Evolutionary conservation across 2,797 vertebrate genomes (phyloP).

Genomic region (Spheniscus humboldti): DNA sequence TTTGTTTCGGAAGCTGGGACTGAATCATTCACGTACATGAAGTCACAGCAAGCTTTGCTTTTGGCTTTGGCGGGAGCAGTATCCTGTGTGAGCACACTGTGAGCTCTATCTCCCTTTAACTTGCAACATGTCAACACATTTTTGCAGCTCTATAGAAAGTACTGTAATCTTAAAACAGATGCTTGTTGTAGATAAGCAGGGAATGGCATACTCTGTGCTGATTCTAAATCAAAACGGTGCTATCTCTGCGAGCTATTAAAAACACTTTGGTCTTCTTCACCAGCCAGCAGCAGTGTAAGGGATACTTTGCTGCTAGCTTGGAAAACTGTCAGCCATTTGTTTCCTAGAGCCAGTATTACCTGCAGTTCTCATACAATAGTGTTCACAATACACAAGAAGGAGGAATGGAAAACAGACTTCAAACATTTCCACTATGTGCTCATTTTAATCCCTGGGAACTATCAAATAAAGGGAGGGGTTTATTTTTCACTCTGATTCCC

Average conservation of each 20-base stretch:
- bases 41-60: background rate
- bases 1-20: background rate
- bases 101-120: background rate
- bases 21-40: background rate
- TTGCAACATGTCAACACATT: background rate
- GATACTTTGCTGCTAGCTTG: background rate
- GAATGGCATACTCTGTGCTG: background rate
- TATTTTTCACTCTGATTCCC: background rate
- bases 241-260: background rate
- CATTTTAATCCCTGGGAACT: background rate
- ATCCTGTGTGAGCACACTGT: background rate
- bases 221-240: background rate
- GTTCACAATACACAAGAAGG: background rate
- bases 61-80: background rate
- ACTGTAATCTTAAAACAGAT: conserved; percentile 1
- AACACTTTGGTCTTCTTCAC: background rate
- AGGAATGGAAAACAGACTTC: background rate
- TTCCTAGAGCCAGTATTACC: background rate
- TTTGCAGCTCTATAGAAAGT: conserved; percentile 1
- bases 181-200: background rate
- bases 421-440: background rate
- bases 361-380: background rate
- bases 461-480: background rate
- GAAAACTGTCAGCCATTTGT: background rate
- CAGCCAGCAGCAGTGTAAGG: background rate